Evolutionary conservation across 2,113 vertebrate species (phyloP), one percentile per base, ranked within the genome.

Genomic region (Entosphenus tridentatus): DNA sequence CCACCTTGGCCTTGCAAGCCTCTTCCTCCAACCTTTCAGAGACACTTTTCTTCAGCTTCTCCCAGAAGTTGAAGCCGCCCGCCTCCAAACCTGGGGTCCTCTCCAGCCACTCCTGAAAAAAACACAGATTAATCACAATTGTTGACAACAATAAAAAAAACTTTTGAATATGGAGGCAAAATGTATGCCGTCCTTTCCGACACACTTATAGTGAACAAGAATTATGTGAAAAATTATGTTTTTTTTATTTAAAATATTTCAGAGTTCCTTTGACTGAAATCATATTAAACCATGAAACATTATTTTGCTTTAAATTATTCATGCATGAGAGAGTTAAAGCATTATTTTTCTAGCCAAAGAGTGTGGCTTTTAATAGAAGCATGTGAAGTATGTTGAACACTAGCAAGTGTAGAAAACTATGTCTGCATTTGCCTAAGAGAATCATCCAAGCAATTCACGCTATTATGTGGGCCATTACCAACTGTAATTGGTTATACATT

Each of bases 11-110:
- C 72, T 78, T 78, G 72, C 80, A 77, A 72, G 80, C 80, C 79
- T 90, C 82, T 68, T 80, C 77, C 72, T 81, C 80, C 72, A 97
- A 71, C 8, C 85, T 84, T 73, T 82, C 79, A 71, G 79, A 75
- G 74, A 92, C 84, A 76, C 88, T 96, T 70, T 74, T 77, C 81
- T 89, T 79, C 74, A 97, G 78, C 74, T 83, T 84, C 71, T 79
- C 81, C 90, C 91, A 96, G 79, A 97, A 97, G 78, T 95, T 87
- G 81, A 96, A 97, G 72, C 83, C 87, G 72, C 85, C 79, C 67
- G 75, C 76, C 2, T 92, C 82, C 9, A 97, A 80, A 67, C 93
- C 91, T 0, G 91, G 93, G 71, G 91, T 97, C 79, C 91, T 86
- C 81, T 95, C 91, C 72, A 97, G 80, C 93, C 93, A 97, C 75